These are phyloP conservation scores for Euzetes globulus DNA, from an alignment of 2,888 invertebrate genomes.

Conservation along the genomic window DNA sequence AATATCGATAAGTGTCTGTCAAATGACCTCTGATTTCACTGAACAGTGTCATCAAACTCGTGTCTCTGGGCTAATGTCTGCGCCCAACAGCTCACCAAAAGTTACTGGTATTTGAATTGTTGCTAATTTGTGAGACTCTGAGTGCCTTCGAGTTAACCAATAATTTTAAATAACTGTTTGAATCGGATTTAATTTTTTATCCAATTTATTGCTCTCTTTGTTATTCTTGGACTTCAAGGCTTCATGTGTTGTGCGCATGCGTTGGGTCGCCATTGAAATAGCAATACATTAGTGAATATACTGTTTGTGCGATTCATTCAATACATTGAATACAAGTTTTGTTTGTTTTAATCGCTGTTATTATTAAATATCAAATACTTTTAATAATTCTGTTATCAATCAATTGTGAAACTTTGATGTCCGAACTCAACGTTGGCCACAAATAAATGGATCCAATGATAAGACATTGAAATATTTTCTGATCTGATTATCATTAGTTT, in stretches of 20 bases:
- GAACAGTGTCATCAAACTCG: neutral
- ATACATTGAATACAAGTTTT: neutral
- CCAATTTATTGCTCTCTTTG: slow-evolving; percentile 2
- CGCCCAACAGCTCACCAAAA: neutral
- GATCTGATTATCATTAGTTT: no score
- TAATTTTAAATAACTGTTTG: neutral
- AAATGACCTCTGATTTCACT: neutral
- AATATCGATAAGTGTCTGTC: neutral
- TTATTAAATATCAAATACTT: neutral
- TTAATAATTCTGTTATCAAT: neutral
- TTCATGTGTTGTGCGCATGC: neutral
- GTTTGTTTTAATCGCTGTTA: neutral
- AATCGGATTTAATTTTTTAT: neutral
- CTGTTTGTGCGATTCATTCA: neutral
- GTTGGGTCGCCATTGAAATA: slow-evolving; percentile 1
- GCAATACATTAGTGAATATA: neutral
- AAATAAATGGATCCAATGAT: neutral
- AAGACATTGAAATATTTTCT: neutral
- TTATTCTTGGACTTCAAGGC: slow-evolving; percentile 8
- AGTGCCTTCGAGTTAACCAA: neutral
- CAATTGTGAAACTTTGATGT: neutral
- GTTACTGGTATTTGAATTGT: neutral
- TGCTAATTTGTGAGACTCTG: neutral
- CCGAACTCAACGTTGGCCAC: neutral
- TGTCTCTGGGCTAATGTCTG: neutral